phyloP scores from a whole-genome alignment of 1,140 invertebrate genomes.

The Cotesia glomerata region DNA sequence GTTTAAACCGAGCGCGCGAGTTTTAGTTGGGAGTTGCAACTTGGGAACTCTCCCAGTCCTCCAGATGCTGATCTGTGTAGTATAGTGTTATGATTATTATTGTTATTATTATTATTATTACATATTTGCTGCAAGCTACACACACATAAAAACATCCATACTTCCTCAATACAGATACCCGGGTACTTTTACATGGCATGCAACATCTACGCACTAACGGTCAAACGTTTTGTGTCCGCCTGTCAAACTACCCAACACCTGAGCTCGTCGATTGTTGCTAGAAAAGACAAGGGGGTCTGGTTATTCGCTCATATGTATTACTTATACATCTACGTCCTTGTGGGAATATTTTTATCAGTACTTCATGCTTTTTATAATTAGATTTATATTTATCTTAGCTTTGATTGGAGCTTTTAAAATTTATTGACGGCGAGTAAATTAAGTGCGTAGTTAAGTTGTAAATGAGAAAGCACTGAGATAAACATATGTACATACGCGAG shows the following conservation, averaged over 20 bases:
- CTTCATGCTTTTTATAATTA: background rate
- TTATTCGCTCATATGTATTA: background rate
- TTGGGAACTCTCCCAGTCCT: slow-evolving; percentile 11
- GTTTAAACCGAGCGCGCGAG: slow-evolving; percentile 31
- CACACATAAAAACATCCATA: background rate
- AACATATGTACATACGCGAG: background rate
- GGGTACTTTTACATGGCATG: background rate
- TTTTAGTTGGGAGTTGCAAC: slow-evolving; percentile 34
- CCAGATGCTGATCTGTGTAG: slow-evolving; percentile 18
- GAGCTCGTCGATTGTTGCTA: slow-evolving; percentile 26
- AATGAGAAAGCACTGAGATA: too few relatives aligned
- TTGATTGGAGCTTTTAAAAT: too few relatives aligned
- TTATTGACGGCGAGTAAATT: too few relatives aligned
- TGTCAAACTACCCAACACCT: slow-evolving; percentile 45
- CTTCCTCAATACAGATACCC: too few relatives aligned
- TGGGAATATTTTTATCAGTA: background rate
- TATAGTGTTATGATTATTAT: background rate
- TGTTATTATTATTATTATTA: background rate
- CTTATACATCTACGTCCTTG: background rate
- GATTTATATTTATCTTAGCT: too few relatives aligned
- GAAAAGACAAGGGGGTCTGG: background rate
- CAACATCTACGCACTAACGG: slow-evolving; percentile 33
- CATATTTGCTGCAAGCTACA: background rate
- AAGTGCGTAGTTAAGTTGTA: too few relatives aligned
- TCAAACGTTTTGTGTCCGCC: slow-evolving; percentile 42